Evolutionary conservation across 2,888 invertebrate species (phyloP).

Genomic region (Chrysina gloriosa): DNA sequence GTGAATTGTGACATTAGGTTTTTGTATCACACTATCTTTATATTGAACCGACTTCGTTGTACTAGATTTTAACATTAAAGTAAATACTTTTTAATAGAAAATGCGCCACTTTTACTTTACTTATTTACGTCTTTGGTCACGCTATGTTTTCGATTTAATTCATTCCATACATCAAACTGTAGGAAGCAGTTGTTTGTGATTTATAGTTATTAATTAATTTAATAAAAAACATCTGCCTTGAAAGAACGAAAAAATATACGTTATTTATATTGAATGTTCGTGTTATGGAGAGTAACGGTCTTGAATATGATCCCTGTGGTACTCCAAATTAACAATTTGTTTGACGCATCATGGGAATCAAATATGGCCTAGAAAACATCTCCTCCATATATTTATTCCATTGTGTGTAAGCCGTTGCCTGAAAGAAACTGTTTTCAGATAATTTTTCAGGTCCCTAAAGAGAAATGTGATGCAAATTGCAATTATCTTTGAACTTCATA

Average conservation of each 20-base stretch:
- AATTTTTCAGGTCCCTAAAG: too few relatives aligned
- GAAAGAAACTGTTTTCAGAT: too few relatives aligned
- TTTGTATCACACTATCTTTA: constrained; percentile 55
- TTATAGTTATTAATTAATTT: constrained; percentile 24
- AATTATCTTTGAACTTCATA: too few relatives aligned
- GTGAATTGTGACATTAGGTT: constrained; percentile 59
- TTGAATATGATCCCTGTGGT: too few relatives aligned
- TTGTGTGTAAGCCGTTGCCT: too few relatives aligned
- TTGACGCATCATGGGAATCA: too few relatives aligned
- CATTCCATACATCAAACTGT: constrained; percentile 17
- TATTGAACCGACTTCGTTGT: constrained; percentile 27
- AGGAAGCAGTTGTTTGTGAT: constrained; percentile 2
- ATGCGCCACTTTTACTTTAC: constrained; percentile 31
- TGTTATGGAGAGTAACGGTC: not conserved
- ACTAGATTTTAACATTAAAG: constrained; percentile 15
- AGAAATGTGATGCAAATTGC: too few relatives aligned
- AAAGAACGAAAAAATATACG: not conserved
- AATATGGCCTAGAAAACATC: too few relatives aligned
- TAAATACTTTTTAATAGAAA: constrained; percentile 16
- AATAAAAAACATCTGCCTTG: not conserved
- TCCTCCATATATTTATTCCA: too few relatives aligned
- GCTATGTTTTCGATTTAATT: constrained; percentile 20
- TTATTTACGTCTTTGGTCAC: not conserved
- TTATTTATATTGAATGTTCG: not conserved
- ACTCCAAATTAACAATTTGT: too few relatives aligned